phyloP scores from a whole-genome alignment of 2,113 vertebrate genomes.

The Sapajus apella region DNA sequence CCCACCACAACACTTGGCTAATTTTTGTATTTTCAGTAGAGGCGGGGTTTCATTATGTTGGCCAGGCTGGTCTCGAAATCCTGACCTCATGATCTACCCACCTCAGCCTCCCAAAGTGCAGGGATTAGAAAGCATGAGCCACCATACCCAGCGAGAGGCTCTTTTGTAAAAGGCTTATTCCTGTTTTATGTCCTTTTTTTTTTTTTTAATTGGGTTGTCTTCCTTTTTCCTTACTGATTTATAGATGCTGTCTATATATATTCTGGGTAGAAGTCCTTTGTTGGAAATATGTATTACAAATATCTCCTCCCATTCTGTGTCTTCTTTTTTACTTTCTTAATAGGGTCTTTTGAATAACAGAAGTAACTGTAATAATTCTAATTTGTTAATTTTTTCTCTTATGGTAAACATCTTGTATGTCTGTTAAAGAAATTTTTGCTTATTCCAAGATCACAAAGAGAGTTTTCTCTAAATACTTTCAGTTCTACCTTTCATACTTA shows the following conservation, averaged over 20 bases:
- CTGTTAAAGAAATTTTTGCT: background rate
- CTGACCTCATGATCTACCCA: too few species aligned
- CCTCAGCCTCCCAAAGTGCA: too few species aligned
- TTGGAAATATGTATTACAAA: background rate
- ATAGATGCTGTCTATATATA: background rate
- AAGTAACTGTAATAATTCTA: background rate
- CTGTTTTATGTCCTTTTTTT: background rate
- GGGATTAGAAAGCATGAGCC: too few species aligned
- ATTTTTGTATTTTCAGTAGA: too few species aligned
- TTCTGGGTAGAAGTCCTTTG: background rate
- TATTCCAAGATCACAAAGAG: background rate
- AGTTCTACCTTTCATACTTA: background rate
- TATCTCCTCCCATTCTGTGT: background rate
- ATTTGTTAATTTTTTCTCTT: background rate
- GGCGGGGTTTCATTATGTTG: too few species aligned
- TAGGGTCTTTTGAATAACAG: background rate
- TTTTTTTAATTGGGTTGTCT: background rate
- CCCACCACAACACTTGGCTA: too few species aligned
- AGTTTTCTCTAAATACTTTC: background rate
- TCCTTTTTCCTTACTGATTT: background rate
- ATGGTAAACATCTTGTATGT: background rate
- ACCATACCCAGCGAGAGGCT: background rate
- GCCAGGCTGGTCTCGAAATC: too few species aligned
- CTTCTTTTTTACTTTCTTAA: background rate
- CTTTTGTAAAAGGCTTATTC: background rate